These are phyloP conservation scores for Calycopis cecrops DNA, from an alignment of 1,140 invertebrate species.

Conservation along the genomic window DNA sequence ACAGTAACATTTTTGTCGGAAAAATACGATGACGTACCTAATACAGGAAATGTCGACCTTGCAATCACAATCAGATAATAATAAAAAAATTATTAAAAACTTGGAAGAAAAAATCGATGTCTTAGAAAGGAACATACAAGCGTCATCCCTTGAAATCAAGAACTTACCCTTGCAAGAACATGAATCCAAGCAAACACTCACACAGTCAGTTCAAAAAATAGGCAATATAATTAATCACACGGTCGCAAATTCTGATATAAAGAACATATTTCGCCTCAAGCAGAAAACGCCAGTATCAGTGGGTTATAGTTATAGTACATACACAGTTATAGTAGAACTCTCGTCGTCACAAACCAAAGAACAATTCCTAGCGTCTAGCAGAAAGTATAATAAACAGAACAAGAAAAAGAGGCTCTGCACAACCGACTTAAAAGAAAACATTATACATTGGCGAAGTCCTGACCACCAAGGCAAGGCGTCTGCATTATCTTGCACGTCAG, in stretches of 20 bases:
- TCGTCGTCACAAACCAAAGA: background rate
- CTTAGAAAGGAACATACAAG: constrained; percentile 12
- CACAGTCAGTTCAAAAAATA: too few relatives aligned
- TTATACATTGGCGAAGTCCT: constrained; percentile 15
- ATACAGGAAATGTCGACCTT: background rate
- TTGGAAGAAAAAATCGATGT: constrained; percentile 1
- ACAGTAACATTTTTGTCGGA: background rate
- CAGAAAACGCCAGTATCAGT: background rate
- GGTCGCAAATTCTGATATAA: too few relatives aligned
- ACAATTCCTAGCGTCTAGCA: constrained; percentile 5
- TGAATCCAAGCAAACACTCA: too few relatives aligned
- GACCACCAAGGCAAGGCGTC: constrained; percentile 14
- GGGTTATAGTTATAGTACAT: too few relatives aligned
- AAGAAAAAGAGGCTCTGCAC: constrained; percentile 10
- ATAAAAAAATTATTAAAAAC: background rate
- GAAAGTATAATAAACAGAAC: constrained; percentile 10
- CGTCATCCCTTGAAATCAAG: too few relatives aligned
- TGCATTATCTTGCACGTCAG: constrained; percentile 19
- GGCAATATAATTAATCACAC: too few relatives aligned
- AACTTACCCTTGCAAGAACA: too few relatives aligned
- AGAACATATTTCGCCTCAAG: background rate
- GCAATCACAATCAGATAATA: background rate
- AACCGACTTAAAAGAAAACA: background rate
- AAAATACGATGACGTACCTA: constrained; percentile 4
- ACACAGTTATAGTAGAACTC: constrained; percentile 14